Evolutionary conservation across 1,140 invertebrate genomes (phyloP).

Genomic region (Leptonema lineaticorne): DNA sequence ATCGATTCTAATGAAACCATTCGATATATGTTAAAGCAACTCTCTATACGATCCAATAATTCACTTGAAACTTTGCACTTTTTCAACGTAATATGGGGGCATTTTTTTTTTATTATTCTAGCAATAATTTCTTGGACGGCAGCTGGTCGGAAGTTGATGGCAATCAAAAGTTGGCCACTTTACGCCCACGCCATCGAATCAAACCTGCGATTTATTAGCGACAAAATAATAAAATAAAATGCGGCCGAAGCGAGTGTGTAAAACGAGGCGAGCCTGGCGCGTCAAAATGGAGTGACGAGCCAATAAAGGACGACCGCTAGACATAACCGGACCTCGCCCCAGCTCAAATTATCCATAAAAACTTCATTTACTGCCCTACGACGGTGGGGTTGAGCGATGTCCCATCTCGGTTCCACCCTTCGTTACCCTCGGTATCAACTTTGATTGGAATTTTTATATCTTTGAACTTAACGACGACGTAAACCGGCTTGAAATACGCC

Average conservation of each 20-base stretch:
- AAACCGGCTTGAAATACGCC: neutral
- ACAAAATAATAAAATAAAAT: neutral
- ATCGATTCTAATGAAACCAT: too few relatives aligned
- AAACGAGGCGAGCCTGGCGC: neutral
- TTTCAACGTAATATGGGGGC: too few relatives aligned
- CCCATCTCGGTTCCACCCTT: neutral
- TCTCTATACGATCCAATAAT: too few relatives aligned
- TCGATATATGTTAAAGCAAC: too few relatives aligned
- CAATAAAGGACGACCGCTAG: neutral
- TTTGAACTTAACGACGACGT: constrained; percentile 7
- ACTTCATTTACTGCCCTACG: constrained; percentile 7
- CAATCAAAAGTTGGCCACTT: too few relatives aligned
- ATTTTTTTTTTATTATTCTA: too few relatives aligned
- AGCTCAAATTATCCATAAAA: constrained; percentile 9
- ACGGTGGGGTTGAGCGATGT: neutral
- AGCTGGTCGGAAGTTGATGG: too few relatives aligned
- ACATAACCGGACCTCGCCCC: neutral
- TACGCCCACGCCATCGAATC: neutral
- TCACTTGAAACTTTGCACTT: too few relatives aligned
- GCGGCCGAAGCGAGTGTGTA: neutral
- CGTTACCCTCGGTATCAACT: neutral
- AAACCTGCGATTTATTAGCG: constrained; percentile 1
- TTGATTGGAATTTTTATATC: constrained; percentile 17
- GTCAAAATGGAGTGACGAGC: neutral
- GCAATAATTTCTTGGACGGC: too few relatives aligned